Conservation (phyloP, 53 echinoderm and acorn worm genomes). For the Paracentrotus lividus region DNA sequence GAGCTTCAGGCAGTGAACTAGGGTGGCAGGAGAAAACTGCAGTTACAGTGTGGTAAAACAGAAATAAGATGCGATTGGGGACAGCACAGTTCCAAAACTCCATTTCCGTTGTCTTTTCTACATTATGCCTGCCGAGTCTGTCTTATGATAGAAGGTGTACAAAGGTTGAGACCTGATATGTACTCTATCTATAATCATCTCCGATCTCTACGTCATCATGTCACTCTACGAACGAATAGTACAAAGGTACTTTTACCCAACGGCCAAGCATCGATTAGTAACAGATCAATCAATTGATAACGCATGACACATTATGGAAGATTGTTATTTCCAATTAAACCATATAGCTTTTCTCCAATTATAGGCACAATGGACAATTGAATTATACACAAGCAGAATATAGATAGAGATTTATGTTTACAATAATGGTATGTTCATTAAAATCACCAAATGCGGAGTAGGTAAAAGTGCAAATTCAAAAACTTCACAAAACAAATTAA, state of each 20-base stretch:
- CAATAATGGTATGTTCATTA: constrained; percentile 20
- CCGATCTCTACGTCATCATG: not conserved
- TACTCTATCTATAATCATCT: not conserved
- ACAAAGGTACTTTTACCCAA: not conserved
- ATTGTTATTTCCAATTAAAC: constrained; percentile 46
- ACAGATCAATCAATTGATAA: constrained; percentile 31
- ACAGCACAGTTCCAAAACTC: constrained; percentile 25
- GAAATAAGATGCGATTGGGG: too few relatives aligned
- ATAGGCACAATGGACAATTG: constrained; percentile 16
- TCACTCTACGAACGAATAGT: constrained; percentile 28
- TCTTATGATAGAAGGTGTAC: constrained; percentile 9
- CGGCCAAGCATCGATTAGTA: not conserved
- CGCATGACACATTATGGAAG: constrained; percentile 15
- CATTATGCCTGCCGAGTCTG: constrained; percentile 21
- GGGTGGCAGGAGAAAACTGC: too few relatives aligned
- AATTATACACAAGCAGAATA: constrained; percentile 22
- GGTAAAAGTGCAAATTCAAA: constrained; percentile 51
- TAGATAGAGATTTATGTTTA: constrained; percentile 30
- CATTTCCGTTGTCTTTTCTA: constrained; percentile 45
- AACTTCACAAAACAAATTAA: constrained; percentile 2
- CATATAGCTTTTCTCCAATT: constrained; percentile 27
- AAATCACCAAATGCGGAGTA: not conserved
- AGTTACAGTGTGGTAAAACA: too few relatives aligned
- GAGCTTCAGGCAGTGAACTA: too few relatives aligned
- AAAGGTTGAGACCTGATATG: constrained; percentile 31